Percentiles rank a stretch among this genome's conserved stretches.
phyloP scores from a whole-genome alignment of 2,797 vertebrate genomes.

The Hoplostethus mediterraneus region DNA sequence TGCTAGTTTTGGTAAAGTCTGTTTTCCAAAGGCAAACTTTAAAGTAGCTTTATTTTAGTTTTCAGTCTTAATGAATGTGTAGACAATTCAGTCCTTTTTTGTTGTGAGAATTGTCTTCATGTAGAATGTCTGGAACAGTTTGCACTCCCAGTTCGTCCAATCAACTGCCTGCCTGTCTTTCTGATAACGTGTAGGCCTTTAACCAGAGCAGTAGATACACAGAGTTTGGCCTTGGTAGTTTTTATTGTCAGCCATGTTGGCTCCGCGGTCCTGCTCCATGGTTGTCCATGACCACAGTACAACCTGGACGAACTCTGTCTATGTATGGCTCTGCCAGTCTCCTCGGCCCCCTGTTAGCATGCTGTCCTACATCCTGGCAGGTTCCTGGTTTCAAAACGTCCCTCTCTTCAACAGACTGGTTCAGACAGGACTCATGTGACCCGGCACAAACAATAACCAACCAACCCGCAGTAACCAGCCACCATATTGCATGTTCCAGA shows the following conservation, averaged over 20 bases:
- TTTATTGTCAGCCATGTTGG: not conserved
- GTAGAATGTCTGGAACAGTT: slow-evolving; percentile 77
- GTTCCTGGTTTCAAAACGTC: slow-evolving; percentile 30
- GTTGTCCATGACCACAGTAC: too few relatives aligned
- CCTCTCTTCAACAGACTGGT: slow-evolving; percentile 46
- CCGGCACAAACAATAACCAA: slow-evolving; percentile 43
- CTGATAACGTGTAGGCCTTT: slow-evolving; percentile 63
- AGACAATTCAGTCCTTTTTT: slow-evolving; percentile 48
- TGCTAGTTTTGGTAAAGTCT: slow-evolving; percentile 44
- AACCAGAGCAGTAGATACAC: slow-evolving; percentile 37
- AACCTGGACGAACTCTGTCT: slow-evolving; percentile 15
- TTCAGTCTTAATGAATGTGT: slow-evolving; percentile 55
- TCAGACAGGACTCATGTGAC: slow-evolving; percentile 52
- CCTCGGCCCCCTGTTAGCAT: slow-evolving; percentile 48
- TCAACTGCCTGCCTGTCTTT: slow-evolving; percentile 66
- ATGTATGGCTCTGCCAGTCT: slow-evolving; percentile 31
- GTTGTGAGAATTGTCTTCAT: slow-evolving; percentile 51
- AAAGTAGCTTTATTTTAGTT: slow-evolving; percentile 75
- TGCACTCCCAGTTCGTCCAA: slow-evolving; percentile 68
- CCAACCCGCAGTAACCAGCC: slow-evolving; percentile 67
- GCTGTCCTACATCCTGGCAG: slow-evolving; percentile 44
- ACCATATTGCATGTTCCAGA: slow-evolving; percentile 80
- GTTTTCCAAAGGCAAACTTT: slow-evolving; percentile 72
- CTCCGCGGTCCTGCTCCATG: not conserved
- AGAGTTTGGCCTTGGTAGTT: slow-evolving; percentile 34